Base-by-base conservation (phyloP, 2,113 vertebrate genomes). In the Chlorodrepanis virens region DNA sequence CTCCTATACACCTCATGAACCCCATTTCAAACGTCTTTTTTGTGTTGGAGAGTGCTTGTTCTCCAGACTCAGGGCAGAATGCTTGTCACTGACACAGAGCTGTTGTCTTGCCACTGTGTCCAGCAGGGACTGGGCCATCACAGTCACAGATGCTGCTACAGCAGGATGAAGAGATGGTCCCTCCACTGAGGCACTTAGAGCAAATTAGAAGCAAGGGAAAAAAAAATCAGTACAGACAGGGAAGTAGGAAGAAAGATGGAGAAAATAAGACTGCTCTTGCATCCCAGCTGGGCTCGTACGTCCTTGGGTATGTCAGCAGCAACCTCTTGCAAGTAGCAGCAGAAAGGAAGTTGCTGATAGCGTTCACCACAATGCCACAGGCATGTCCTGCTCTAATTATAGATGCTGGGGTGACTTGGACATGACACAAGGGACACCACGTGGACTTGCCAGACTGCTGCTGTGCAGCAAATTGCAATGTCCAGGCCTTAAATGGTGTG, bases 351-450 rank as follows among this genome's bases (percentile, higher is more conserved):
- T 45, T 70, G 23, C 59, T 70, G 80, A 59, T 88, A 82, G 18
- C 20, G n/a, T 25, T 93, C 72, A 83, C 88, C 75, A 52, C 90
- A 70, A 39, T 57, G 76, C 88, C 96, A 96, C 92, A 96, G 90
- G 56, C 86, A 78, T 92, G 93, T 93, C 88, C 91, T 94, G 59
- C 78, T 94, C 71, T 88, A 80, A 87, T 92, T 95, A 93, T 92
- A 96, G 92, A 60, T 78, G 49, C 14, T 91, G 81, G 74, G 79
- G 90, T 92, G n/a, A 71, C 72, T 63, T 93, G 94, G 84, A 72
- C 60, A 60, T 10, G 47, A 67, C 60, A 72, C 1, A 4, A 54
- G 47, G 52, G 44, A n/a, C 60, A 90, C 59, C 4, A 4, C 44
- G 59, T 4, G 10, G 68, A 17, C 56, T 88, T 77, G 56, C 50